These are phyloP conservation scores for Polyploca ridens DNA, from an alignment of 2,888 invertebrate species.

Conservation along the genomic window DNA sequence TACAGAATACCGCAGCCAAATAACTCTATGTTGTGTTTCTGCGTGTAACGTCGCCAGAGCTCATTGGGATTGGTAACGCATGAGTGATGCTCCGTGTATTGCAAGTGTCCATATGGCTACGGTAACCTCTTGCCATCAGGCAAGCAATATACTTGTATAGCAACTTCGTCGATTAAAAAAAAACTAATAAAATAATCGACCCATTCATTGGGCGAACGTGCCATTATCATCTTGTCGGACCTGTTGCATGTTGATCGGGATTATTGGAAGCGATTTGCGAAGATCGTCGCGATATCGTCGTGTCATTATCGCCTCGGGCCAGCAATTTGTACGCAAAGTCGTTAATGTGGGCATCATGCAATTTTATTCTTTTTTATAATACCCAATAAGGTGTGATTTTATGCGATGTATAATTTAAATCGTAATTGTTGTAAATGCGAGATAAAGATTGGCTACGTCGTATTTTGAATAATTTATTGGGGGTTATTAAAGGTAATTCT, in stretches of 20 bases:
- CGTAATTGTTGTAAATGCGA: slow-evolving; percentile 14
- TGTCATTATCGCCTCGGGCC: slow-evolving; percentile 58
- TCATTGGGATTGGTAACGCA: too few relatives aligned
- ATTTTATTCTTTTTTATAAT: slow-evolving; percentile 21
- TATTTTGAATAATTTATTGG: slow-evolving; percentile 9
- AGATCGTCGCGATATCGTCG: slow-evolving; percentile 54
- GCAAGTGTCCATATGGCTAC: too few relatives aligned
- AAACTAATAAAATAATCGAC: slow-evolving; percentile 12
- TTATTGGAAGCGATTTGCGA: slow-evolving; percentile 56
- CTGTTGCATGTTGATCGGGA: slow-evolving; percentile 47
- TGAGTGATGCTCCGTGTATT: too few relatives aligned
- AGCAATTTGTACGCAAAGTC: slow-evolving; percentile 62
- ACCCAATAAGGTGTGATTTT: slow-evolving; percentile 16
- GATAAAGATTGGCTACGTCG: slow-evolving; percentile 5
- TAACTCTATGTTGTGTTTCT: too few relatives aligned
- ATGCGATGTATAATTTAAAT: slow-evolving; percentile 30
- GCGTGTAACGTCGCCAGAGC: too few relatives aligned
- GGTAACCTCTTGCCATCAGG: too few relatives aligned
- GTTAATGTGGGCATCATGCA: slow-evolving; percentile 44
- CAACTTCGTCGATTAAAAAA: background rate
- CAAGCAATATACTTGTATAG: too few relatives aligned
- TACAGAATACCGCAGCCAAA: too few relatives aligned
- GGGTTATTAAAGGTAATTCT: too few relatives aligned
- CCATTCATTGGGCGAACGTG: slow-evolving; percentile 30
- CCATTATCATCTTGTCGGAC: slow-evolving; percentile 38